phyloP scores from a whole-genome alignment of 2,797 vertebrate genomes.

The Ammospiza maritima region DNA sequence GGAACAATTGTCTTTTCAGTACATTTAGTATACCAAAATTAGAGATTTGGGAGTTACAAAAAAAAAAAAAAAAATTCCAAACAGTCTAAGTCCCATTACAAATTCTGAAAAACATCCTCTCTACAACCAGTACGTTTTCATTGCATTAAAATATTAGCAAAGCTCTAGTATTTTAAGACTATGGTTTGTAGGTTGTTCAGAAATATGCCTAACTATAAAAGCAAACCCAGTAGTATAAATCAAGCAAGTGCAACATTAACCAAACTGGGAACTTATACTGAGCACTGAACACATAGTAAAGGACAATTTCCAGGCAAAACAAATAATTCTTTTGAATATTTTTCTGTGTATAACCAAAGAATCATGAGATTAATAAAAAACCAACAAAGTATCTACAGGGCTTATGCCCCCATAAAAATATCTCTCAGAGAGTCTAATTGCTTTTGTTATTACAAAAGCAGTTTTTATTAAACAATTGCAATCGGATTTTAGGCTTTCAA shows the following conservation, averaged over 20 bases:
- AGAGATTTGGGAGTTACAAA: neutral
- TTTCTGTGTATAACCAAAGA: neutral
- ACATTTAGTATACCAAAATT: neutral
- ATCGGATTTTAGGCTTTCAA: constrained; percentile 22
- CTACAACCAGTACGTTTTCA: neutral
- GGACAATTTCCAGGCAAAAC: neutral
- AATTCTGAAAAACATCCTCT: constrained; percentile 14
- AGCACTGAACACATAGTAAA: neutral
- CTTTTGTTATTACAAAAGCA: constrained; percentile 21
- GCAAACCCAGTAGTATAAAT: neutral
- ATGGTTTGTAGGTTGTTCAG: neutral
- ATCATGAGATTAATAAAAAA: constrained; percentile 35
- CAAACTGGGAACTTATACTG: neutral
- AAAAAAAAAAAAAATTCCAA: neutral
- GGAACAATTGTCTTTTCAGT: neutral
- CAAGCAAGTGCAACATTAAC: neutral
- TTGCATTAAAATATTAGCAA: constrained; percentile 5
- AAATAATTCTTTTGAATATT: constrained; percentile 10
- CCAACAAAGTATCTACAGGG: neutral
- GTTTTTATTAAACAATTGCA: constrained; percentile 1
- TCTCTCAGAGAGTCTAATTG: constrained; percentile 7
- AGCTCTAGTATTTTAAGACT: neutral
- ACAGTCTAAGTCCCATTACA: neutral
- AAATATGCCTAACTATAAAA: neutral
- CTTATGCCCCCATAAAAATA: constrained; percentile 17